Percentiles rank a stretch among this genome's conserved stretches.
Evolutionary conservation across 30 jellyfish, hydroid and myxozoan species (phyloP).

Genomic region (Turritopsis dohrnii): DNA sequence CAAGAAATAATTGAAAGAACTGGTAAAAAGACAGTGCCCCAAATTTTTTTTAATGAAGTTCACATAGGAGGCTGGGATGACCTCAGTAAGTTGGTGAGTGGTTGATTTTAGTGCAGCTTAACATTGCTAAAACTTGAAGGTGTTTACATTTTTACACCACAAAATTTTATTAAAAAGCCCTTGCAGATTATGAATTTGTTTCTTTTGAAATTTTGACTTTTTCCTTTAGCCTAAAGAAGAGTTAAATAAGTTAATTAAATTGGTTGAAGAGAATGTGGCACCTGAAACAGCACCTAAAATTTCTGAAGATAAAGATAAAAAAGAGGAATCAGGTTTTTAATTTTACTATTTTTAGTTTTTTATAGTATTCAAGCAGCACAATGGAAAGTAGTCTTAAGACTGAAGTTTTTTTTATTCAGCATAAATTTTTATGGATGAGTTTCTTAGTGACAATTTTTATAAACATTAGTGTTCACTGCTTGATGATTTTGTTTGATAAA

Average conservation of each 20-base stretch:
- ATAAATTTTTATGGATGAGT: too few relatives aligned
- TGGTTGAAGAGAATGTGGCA: conserved; percentile 51
- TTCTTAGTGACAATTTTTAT: too few relatives aligned
- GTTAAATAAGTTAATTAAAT: conserved; percentile 37
- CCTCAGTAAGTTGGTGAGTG: conserved; percentile 48
- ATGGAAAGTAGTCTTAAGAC: too few relatives aligned
- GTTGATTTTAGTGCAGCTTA: too few relatives aligned
- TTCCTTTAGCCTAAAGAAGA: conserved; percentile 52
- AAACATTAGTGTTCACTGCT: too few relatives aligned
- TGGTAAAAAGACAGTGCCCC: conserved; percentile 84
- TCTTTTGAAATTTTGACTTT: not conserved
- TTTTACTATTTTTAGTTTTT: not conserved
- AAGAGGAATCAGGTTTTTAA: conserved; percentile 31
- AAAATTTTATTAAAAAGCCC: too few relatives aligned
- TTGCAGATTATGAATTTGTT: too few relatives aligned
- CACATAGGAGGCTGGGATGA: conserved; percentile 81
- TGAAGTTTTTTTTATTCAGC: not conserved
- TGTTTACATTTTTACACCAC: too few relatives aligned
- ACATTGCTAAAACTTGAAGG: too few relatives aligned
- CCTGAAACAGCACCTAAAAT: conserved; percentile 52
- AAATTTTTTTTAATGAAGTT: conserved; percentile 60
- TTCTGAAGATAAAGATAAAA: conserved; percentile 28
- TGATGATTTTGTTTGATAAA: too few relatives aligned
- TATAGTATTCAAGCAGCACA: too few relatives aligned
- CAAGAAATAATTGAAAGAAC: conserved; percentile 53